Percentiles rank a stretch among this genome's conserved stretches.
phyloP scores from a whole-genome alignment of 2,113 vertebrate species.

The Perccottus glenii region DNA sequence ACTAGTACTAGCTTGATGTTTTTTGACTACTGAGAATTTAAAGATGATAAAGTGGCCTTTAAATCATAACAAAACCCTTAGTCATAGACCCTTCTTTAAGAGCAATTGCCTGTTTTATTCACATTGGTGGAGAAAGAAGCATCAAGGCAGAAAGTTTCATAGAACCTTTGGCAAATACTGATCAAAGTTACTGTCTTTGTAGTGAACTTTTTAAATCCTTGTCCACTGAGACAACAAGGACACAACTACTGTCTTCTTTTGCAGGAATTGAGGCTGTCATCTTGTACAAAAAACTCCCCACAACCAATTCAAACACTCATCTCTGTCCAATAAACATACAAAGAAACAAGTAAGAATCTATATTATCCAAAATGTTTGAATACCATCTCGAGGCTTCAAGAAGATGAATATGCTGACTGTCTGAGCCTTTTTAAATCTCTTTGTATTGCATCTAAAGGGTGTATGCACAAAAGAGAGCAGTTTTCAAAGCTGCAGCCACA shows the following conservation, averaged over 20 bases:
- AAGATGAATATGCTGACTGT: slow-evolving; percentile 23
- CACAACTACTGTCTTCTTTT: slow-evolving; percentile 55
- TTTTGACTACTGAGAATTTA: slow-evolving; percentile 14
- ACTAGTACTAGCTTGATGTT: slow-evolving; percentile 34
- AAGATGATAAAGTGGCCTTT: slow-evolving; percentile 47
- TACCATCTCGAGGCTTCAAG: slow-evolving; percentile 12
- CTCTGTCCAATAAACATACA: slow-evolving; percentile 43
- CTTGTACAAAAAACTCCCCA: slow-evolving; percentile 48
- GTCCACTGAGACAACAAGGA: slow-evolving; percentile 55
- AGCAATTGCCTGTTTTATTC: slow-evolving; percentile 60
- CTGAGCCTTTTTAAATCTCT: slow-evolving; percentile 22
- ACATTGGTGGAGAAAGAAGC: slow-evolving; percentile 49
- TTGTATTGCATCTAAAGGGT: neutral
- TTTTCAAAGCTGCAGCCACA: slow-evolving; percentile 19
- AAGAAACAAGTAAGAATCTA: no score
- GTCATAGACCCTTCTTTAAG: slow-evolving; percentile 48
- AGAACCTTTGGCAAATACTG: slow-evolving; percentile 49
- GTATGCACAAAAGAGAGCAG: slow-evolving; percentile 13
- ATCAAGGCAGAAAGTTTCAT: slow-evolving; percentile 52
- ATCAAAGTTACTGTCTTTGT: slow-evolving; percentile 61
- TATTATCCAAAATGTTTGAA: neutral
- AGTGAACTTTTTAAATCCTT: slow-evolving; percentile 43
- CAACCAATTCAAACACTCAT: slow-evolving; percentile 50
- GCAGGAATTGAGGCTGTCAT: slow-evolving; percentile 41
- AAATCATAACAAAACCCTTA: slow-evolving; percentile 48